Evolutionary conservation across 2,888 invertebrate species (phyloP).

Genomic region (Andricus quercusramuli): DNA sequence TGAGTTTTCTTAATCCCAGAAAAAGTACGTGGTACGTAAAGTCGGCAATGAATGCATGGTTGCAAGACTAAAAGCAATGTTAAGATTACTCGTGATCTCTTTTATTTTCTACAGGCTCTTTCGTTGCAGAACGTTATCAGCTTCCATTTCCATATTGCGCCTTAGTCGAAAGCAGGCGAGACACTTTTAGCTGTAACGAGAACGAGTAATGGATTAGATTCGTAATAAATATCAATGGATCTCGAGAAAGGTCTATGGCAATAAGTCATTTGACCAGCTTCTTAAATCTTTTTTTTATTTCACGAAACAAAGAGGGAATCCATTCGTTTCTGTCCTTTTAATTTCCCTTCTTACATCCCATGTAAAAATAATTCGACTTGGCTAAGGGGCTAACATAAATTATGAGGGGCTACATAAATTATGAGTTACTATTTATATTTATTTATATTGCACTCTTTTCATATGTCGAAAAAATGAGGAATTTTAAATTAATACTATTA

Average conservation of each 20-base stretch:
- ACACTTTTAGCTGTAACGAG: conserved; percentile 12
- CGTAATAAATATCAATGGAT: conserved; percentile 11
- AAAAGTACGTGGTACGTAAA: background rate
- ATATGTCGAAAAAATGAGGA: too few relatives aligned
- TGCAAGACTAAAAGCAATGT: conserved; percentile 26
- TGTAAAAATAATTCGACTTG: background rate
- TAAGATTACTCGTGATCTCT: conserved; percentile 21
- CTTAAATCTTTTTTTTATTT: background rate
- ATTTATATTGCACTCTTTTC: too few relatives aligned
- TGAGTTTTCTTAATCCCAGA: background rate
- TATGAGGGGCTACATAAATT: too few relatives aligned
- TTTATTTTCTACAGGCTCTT: conserved; percentile 5
- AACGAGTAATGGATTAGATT: conserved; percentile 35
- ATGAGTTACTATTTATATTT: too few relatives aligned
- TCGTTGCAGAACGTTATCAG: conserved; percentile 18
- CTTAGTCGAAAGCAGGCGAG: background rate
- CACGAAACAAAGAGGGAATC: background rate
- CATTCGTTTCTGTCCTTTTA: conserved; percentile 1
- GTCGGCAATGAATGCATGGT: conserved; percentile 8
- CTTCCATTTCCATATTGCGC: conserved; percentile 39
- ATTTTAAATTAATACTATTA: too few relatives aligned
- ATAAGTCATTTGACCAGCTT: background rate
- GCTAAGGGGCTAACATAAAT: too few relatives aligned
- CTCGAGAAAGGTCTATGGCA: background rate
- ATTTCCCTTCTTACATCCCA: background rate